Conservation (phyloP, 2,888 invertebrate species). For the Mallateleia sp. region DNA sequence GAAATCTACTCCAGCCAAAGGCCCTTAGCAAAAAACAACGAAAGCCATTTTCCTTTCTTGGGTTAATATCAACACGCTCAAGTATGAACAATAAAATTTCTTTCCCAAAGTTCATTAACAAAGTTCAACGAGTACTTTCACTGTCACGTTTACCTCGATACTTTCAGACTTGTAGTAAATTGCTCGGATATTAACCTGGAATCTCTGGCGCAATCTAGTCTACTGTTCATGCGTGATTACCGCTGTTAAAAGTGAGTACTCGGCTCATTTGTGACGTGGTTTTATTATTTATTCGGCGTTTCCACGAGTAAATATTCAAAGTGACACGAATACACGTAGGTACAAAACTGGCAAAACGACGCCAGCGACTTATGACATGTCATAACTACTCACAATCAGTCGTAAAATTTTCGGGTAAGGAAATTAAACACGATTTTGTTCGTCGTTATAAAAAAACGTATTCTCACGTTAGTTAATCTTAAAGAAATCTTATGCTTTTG, state of each 20-base stretch:
- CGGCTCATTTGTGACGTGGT: background rate
- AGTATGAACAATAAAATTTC: background rate
- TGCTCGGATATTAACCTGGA: background rate
- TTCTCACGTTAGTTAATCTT: too few relatives aligned
- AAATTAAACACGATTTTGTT: too few relatives aligned
- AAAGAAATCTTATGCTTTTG: too few relatives aligned
- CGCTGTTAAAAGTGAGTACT: constrained; percentile 15
- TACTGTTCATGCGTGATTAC: constrained; percentile 19
- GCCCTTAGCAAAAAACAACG: constrained; percentile 17
- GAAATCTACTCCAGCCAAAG: background rate
- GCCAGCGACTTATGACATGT: too few relatives aligned
- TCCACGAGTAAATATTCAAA: constrained; percentile 53
- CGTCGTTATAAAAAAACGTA: too few relatives aligned
- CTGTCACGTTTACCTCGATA: background rate
- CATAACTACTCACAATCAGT: too few relatives aligned
- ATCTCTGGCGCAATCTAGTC: constrained; percentile 1
- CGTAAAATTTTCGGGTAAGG: too few relatives aligned
- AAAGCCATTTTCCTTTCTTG: background rate
- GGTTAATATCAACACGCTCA: background rate
- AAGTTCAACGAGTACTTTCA: background rate
- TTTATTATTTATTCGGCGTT: constrained; percentile 56
- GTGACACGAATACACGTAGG: constrained; percentile 49
- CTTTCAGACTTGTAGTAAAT: background rate
- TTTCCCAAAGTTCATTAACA: background rate
- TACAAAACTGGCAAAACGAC: constrained; percentile 48